Base-by-base conservation (phyloP, 2,113 vertebrate species). In the Cromileptes altivelis region DNA sequence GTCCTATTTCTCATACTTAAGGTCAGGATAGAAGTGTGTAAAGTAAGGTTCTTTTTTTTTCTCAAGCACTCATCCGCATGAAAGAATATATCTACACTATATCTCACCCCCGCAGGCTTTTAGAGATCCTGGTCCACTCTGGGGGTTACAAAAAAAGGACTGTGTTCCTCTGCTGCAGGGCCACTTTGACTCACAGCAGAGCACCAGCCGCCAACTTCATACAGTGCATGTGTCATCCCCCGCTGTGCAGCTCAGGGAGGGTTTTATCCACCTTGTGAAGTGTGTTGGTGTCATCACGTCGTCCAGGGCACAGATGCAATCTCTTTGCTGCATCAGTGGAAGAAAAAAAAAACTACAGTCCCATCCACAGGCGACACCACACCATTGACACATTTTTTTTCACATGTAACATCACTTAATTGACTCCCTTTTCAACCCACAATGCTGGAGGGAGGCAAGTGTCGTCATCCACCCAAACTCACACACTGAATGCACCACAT, bases 151-250 rank as follows among this genome's bases (percentile, higher is more conserved):
- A 21, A 42, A 81, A 70, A 84, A 65, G 71, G 70, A 70, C 33
- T 72, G 65, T 71, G 78, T 56, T 70, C 69, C 76, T 85, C 42
- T 72, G n/a, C 84, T 91, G 87, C 88, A 83, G 85, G 90, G 70
- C 88, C 87, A 87, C 88, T 81, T 88, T 89, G 82, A 89, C 85
- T 91, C 88, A 81, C 82, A 81, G 85, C 74, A 75, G 64, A 84
- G 80, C 63, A 62, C 71, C 84, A 57, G 62, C 56, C 30, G 21
- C 72, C 85, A 92, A 89, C 88, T 92, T 92, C 90, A 80, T 50
- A 71, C 83, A 64, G 73, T 25, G 76, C 76, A 73, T 85, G 86
- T 86, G 65, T 87, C 84, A 79, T 72, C 70, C 64, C 87, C 80
- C 47, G 58, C 89, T 71, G 86, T 63, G 84, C 63, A 19, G 60